Evolutionary conservation across 2,888 invertebrate species (phyloP), one percentile per base, ranked within the genome.

Genomic region (Campoplex nolae): DNA sequence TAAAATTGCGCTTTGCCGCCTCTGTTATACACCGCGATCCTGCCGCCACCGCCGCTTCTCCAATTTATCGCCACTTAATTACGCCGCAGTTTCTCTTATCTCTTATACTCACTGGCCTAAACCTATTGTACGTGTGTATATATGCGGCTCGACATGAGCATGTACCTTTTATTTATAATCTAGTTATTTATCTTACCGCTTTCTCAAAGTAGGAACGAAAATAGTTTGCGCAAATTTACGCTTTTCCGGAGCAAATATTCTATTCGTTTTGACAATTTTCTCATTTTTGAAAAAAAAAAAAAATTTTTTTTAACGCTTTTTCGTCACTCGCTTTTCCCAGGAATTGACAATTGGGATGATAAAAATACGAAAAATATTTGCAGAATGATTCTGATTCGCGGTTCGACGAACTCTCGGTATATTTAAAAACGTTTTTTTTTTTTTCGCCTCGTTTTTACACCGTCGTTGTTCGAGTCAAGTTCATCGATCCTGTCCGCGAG

Each of bases 1-100:
- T 54, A 85, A 82, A 18, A 71, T 65, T 54, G 54, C 78, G 62
- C 67, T 70, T 81, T 38, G 62, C 77, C 68, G 65, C 45, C 67
- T 62, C 38, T 38, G 48, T 71, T 28, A 42, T 23, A 38, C 70
- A 23, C 18, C 70, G 79, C 76, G 23, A 23, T 23, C 23, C 23
- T 23, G 23, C 23, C 23, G 23, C 51, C 70, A 23, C 18, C 70
- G 79, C 76, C 65, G 78, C 84, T 84, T 84, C 82, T 79, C 82
- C 79, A 84, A 80, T 86, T 85, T 90, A 90, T 90, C 89, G 88
- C 86, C 88, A 87, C 87, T 89, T 90, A 90, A 90, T 90, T 90
- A 89, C 88, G 83, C 83, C 85, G 23, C 23, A 23, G 83, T 54
- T 58, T 58, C 67, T 77, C 90, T 89, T 90, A 90, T 89, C 88